phyloP scores from a whole-genome alignment of 2,113 vertebrate genomes.

The Sceloporus undulatus region DNA sequence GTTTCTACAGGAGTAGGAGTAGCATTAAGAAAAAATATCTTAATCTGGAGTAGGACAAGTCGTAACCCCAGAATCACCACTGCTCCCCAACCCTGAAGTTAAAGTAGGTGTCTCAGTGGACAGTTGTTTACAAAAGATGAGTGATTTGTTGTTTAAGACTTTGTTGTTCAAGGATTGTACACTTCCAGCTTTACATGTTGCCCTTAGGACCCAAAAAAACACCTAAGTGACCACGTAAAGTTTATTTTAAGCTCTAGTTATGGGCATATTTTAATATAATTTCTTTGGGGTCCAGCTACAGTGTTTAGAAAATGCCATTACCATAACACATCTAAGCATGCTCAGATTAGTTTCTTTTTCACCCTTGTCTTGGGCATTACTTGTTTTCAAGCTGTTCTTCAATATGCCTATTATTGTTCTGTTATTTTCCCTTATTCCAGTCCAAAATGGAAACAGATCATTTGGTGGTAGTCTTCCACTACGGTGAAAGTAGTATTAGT shows the following conservation, averaged over 20 bases:
- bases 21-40: too few species aligned
- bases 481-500: neutral
- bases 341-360: neutral
- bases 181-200: too few species aligned
- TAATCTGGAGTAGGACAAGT: too few species aligned
- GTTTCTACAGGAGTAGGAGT: too few species aligned
- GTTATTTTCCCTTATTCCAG: neutral
- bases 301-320: neutral
- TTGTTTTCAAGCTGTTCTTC: neutral
- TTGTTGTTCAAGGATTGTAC: too few species aligned
- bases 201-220: neutral
- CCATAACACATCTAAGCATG: neutral
- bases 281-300: neutral
- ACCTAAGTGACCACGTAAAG: neutral
- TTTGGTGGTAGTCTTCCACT: neutral
- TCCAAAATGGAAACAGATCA: neutral
- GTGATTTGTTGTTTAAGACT: neutral
- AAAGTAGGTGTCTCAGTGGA: neutral
- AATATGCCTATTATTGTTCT: neutral
- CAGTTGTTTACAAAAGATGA: neutral
- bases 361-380: neutral
- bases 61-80: too few species aligned
- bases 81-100: too few species aligned
- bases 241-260: neutral
- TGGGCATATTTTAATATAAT: neutral